phyloP scores from a whole-genome alignment of 1,140 invertebrate species.

The Brachionus calyciflorus region DNA sequence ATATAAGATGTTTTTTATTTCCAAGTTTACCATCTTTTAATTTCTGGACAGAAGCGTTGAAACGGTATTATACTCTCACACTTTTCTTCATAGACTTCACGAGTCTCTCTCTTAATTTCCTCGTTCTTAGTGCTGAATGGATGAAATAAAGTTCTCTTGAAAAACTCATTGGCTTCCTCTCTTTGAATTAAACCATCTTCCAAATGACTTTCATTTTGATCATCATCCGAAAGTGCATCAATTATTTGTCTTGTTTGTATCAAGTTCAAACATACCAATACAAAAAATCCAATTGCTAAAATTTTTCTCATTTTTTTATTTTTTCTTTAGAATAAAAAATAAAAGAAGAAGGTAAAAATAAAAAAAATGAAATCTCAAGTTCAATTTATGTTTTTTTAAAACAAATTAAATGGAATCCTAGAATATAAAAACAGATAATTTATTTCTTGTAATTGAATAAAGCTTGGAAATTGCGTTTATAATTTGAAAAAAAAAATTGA shows the following conservation, averaged over 20 bases:
- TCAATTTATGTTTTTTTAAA: conserved; percentile 30
- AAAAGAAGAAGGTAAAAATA: neutral
- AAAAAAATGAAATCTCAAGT: neutral
- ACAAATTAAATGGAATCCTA: neutral
- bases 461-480: neutral
- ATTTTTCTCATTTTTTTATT: conserved; percentile 20
- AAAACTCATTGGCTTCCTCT: conserved; percentile 32
- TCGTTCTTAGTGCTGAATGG: conserved; percentile 31
- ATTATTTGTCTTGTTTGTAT: neutral
- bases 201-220: conserved; percentile 2
- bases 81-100: conserved; percentile 39
- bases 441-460: neutral
- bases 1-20: neutral
- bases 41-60: conserved; percentile 34
- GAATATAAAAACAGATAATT: conserved; percentile 32
- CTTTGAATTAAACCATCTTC: conserved; percentile 33
- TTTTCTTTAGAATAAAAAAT: neutral
- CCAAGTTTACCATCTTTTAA: conserved; percentile 29
- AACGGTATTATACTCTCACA: conserved; percentile 11
- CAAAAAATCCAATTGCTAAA: neutral
- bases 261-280: neutral
- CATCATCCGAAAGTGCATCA: neutral
- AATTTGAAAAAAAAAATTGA: neutral
- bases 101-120: conserved; percentile 45
- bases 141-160: conserved; percentile 42